phyloP scores from a whole-genome alignment of 2,113 vertebrate species.

The Peromyscus polionotus region DNA sequence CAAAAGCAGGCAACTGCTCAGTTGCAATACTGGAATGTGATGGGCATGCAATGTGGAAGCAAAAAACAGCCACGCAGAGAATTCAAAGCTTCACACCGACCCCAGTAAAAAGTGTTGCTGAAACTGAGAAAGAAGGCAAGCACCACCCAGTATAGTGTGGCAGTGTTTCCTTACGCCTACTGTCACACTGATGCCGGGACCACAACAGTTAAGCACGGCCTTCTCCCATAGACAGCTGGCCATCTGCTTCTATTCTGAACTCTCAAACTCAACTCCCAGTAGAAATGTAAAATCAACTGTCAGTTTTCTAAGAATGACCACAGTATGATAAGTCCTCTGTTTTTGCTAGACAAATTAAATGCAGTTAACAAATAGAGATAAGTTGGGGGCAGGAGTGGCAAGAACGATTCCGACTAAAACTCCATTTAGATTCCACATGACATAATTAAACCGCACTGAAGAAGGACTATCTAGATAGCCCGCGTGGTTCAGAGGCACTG shows the following conservation, averaged over 20 bases:
- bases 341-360: background rate
- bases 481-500: background rate
- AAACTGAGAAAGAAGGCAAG: background rate
- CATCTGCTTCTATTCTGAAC: background rate
- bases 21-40: background rate
- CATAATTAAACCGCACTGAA: background rate
- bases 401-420: background rate
- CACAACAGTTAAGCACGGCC: background rate
- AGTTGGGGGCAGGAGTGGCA: background rate
- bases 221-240: background rate
- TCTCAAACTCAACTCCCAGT: background rate
- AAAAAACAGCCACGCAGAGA: background rate
- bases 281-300: background rate
- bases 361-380: background rate
- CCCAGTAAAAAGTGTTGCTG: background rate
- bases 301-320: background rate
- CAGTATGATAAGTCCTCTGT: background rate
- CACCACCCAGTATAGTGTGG: accelerated
- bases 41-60: background rate
- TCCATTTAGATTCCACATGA: background rate
- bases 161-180: background rate
- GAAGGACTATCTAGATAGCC: background rate
- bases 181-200: background rate
- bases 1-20: background rate
- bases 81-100: background rate